A percentile compares a stretch with the other conserved stretches of the same genome.
Evolutionary conservation across 2,797 vertebrate genomes (phyloP).

Genomic region (Coccyzus lansbergi): DNA sequence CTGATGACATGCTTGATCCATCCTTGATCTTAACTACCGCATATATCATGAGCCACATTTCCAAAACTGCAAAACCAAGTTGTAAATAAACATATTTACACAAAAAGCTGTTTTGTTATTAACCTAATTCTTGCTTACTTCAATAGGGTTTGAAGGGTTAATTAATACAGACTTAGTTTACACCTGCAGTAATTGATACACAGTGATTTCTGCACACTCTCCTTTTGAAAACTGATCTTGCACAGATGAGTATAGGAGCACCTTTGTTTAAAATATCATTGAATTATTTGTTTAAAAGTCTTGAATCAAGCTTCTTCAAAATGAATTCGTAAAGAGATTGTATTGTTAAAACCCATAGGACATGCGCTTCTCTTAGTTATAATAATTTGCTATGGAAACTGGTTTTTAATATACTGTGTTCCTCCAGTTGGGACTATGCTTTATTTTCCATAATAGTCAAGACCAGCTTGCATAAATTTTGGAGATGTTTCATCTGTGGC

Average conservation of each 20-base stretch:
- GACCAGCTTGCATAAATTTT: background rate
- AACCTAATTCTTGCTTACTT: background rate
- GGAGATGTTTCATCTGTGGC: background rate
- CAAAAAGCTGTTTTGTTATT: background rate
- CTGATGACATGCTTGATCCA: background rate
- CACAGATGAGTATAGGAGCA: background rate
- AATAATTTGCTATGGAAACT: background rate
- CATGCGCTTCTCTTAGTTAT: background rate
- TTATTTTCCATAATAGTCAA: background rate
- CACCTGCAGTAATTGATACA: background rate
- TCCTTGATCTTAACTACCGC: background rate
- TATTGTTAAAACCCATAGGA: background rate
- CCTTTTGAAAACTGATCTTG: background rate
- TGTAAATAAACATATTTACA: background rate
- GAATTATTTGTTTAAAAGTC: background rate
- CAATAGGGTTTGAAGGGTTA: background rate
- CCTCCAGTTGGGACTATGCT: background rate
- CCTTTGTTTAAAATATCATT: background rate
- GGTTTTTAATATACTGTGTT: background rate
- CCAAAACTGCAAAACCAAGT: background rate
- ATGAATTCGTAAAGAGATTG: background rate
- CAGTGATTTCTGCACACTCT: background rate
- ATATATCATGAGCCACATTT: background rate
- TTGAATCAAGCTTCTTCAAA: background rate
- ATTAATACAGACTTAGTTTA: background rate